Conservation (phyloP, 2,888 invertebrate species). For the Melinaea menophilus region DNA sequence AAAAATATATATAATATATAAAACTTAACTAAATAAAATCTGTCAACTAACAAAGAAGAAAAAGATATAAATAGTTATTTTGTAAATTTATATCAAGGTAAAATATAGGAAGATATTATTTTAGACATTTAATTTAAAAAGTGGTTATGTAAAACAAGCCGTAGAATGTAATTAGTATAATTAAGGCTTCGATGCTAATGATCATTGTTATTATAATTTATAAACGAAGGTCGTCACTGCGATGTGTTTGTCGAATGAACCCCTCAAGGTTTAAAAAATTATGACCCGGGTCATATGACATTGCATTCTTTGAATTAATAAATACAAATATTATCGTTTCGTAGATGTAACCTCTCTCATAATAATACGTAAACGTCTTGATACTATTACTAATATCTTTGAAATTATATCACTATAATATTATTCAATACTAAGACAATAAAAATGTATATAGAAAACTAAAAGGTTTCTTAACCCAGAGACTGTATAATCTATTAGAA, state of each 20-base stretch:
- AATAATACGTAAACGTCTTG: background rate
- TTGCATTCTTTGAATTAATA: slow-evolving; percentile 28
- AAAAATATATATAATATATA: no score
- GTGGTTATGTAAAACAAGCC: slow-evolving; percentile 1
- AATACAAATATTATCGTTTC: slow-evolving; percentile 11
- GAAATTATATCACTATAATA: no score
- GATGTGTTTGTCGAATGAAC: slow-evolving; percentile 22
- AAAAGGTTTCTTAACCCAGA: no score
- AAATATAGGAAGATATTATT: background rate
- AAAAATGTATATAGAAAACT: no score
- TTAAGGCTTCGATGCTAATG: slow-evolving; percentile 28
- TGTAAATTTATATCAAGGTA: no score
- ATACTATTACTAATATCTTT: no score
- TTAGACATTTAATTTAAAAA: background rate
- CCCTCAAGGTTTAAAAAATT: slow-evolving; percentile 29
- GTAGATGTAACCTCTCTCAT: background rate
- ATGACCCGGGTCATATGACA: slow-evolving; percentile 28
- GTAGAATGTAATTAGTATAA: slow-evolving; percentile 29
- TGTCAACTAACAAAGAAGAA: no score
- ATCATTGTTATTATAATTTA: slow-evolving; percentile 24
- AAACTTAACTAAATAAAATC: no score
- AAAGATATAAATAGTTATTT: no score
- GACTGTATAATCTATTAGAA: no score
- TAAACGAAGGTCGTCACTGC: slow-evolving; percentile 20
- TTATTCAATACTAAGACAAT: no score